Percentiles rank a stretch among this genome's conserved stretches.
Evolutionary conservation across 2,797 vertebrate species (phyloP).

Genomic region (Acanthornis magna): DNA sequence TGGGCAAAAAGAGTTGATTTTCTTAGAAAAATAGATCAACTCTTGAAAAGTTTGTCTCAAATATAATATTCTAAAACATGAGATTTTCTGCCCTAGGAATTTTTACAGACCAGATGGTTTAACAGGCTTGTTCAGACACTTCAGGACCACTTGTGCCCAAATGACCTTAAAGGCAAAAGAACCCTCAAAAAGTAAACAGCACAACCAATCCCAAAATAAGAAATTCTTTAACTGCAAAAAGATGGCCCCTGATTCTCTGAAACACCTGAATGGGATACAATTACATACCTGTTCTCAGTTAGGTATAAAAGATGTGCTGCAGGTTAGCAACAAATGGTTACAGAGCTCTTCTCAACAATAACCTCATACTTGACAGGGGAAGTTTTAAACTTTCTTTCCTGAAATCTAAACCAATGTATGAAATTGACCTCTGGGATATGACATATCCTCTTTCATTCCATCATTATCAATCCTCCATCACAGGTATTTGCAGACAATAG

Average conservation of each 20-base stretch:
- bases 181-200: background rate
- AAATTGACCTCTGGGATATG: background rate
- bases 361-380: background rate
- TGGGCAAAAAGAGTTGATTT: background rate
- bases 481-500: background rate
- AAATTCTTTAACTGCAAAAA: background rate
- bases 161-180: background rate
- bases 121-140: background rate
- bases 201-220: background rate
- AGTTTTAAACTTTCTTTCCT: background rate
- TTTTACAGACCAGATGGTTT: background rate
- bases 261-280: background rate
- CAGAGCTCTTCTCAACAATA: background rate
- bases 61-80: background rate
- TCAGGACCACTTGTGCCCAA: background rate
- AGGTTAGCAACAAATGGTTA: background rate
- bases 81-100: background rate
- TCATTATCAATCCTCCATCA: background rate
- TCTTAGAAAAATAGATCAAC: background rate
- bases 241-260: background rate
- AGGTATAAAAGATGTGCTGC: accelerated
- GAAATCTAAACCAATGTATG: background rate
- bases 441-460: background rate
- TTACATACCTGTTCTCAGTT: background rate
- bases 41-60: background rate